Conservation (phyloP, 2,113 vertebrate genomes). For the Podilymbus podiceps region DNA sequence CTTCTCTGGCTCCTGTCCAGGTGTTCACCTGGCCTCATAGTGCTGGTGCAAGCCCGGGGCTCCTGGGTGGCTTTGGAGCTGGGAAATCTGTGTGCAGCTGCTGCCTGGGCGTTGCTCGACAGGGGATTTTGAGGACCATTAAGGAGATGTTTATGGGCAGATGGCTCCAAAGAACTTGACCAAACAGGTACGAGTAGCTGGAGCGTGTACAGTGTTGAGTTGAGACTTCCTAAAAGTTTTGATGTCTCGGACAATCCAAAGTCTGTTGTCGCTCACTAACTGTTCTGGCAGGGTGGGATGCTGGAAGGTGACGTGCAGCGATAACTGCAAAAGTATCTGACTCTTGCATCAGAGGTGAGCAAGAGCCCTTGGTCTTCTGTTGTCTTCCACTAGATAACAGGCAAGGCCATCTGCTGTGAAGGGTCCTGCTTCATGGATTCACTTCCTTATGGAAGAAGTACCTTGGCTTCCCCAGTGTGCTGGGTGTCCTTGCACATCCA, state of each 20-base stretch:
- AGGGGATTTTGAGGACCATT: not conserved
- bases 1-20: not conserved
- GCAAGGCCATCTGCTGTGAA: not conserved
- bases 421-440: not conserved
- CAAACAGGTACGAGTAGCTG: not conserved
- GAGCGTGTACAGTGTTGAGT: not conserved
- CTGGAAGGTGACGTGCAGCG: not conserved
- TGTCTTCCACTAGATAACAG: not conserved
- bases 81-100: not conserved
- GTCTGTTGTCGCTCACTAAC: not conserved
- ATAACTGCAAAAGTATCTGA: not conserved
- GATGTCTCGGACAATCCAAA: not conserved
- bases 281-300: not conserved
- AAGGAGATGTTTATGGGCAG: not conserved
- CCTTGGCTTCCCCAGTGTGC: not conserved
- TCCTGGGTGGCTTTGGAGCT: not conserved
- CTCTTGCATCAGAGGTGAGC: not conserved
- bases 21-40: not conserved
- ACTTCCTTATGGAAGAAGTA: not conserved
- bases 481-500: not conserved
- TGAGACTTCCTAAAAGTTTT: not conserved
- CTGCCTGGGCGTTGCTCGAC: rapidly evolving
- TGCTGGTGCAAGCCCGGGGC: rapidly evolving
- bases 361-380: not conserved
- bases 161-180: not conserved